Conservation (phyloP, 2,113 vertebrate species). For the Baryphthengus martii region DNA sequence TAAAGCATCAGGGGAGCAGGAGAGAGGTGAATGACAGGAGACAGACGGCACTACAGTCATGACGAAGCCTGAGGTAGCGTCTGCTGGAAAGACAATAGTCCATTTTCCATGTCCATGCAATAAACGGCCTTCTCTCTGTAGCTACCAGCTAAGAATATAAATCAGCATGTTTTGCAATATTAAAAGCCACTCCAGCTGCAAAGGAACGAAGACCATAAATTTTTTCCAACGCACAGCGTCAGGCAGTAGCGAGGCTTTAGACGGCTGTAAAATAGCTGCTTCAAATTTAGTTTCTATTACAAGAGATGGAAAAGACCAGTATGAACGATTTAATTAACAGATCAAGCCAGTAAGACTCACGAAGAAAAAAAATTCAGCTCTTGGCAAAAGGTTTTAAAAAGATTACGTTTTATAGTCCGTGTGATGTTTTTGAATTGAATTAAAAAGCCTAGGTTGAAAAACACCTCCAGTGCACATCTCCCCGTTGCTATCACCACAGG, state of each 20-base stretch:
- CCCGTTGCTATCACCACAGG: neutral
- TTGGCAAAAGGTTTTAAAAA: neutral
- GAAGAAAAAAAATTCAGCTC: neutral
- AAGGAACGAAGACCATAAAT: slow-evolving; percentile 37
- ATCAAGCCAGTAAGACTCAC: neutral
- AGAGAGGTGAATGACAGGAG: neutral
- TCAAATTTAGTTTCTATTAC: neutral
- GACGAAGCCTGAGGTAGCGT: slow-evolving; percentile 25
- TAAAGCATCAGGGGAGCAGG: neutral
- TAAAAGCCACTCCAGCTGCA: slow-evolving; percentile 34
- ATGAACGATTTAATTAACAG: slow-evolving; percentile 7
- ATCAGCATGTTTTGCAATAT: slow-evolving; percentile 33
- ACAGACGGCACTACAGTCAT: neutral
- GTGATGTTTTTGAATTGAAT: neutral
- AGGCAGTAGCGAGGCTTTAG: neutral
- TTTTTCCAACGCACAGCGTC: slow-evolving; percentile 17
- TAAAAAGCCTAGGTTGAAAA: neutral
- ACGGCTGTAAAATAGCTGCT: slow-evolving; percentile 15
- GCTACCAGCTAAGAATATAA: slow-evolving; percentile 24
- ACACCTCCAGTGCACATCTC: neutral
- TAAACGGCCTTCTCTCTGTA: slow-evolving; percentile 1
- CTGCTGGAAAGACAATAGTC: neutral
- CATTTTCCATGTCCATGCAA: neutral
- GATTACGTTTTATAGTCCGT: neutral
- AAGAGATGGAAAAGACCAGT: neutral